Conservation (phyloP, 2,888 invertebrate species). For the Dichetophora obliterata region DNA sequence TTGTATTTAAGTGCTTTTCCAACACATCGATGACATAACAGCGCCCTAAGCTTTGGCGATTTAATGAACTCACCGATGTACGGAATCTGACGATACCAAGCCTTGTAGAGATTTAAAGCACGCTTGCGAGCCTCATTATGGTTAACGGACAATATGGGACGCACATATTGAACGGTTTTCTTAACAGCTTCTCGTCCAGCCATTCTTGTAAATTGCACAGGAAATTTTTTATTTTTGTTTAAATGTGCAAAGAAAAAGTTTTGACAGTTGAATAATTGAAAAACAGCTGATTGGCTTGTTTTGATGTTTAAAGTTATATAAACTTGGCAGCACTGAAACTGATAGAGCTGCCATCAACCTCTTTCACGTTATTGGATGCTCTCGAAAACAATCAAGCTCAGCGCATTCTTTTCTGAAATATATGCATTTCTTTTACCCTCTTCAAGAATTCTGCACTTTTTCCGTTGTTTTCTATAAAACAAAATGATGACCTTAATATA, state of each 20-base stretch:
- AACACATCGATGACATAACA: conserved; percentile 57
- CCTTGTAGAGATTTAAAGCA: conserved; percentile 89
- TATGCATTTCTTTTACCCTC: too few relatives aligned
- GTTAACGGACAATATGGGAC: conserved; percentile 87
- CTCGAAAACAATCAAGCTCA: too few relatives aligned
- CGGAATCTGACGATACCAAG: conserved; percentile 94
- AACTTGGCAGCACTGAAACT: conserved; percentile 1
- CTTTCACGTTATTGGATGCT: too few relatives aligned
- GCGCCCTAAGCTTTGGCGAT: conserved; percentile 18
- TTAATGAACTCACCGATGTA: conserved; percentile 79
- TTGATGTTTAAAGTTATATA: conserved; percentile 13
- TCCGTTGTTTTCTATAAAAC: too few relatives aligned
- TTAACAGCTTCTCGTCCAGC: conserved; percentile 70
- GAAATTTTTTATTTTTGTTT: conserved; percentile 37
- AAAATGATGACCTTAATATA: too few relatives aligned
- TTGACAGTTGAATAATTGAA: neutral
- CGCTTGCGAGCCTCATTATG: conserved; percentile 83
- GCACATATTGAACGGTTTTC: conserved; percentile 77
- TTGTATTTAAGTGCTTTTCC: conserved; percentile 16
- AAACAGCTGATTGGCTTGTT: conserved; percentile 43
- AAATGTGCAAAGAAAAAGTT: conserved; percentile 8
- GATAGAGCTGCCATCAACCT: too few relatives aligned
- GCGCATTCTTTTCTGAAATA: too few relatives aligned
- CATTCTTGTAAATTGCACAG: conserved; percentile 49
- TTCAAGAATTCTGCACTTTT: too few relatives aligned